These are phyloP conservation scores for Neocrepidodera transversa DNA, from an alignment of 2,888 invertebrate genomes.

Conservation along the genomic window DNA sequence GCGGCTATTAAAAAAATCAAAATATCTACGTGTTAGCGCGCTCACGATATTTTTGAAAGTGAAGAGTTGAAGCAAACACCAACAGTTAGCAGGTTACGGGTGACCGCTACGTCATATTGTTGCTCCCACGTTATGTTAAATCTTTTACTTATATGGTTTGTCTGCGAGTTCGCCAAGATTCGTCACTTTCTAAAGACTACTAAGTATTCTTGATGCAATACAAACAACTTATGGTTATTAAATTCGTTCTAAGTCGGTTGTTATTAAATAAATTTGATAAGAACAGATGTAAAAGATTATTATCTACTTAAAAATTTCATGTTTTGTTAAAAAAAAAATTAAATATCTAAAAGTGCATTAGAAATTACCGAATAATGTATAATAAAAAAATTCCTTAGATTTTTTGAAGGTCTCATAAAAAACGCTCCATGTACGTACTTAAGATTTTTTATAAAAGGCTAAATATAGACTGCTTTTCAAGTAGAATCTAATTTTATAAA, in stretches of 20 bases:
- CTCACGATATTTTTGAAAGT: constrained; percentile 47
- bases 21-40: constrained; percentile 41
- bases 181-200: constrained; percentile 48
- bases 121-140: constrained; percentile 51
- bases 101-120: constrained; percentile 47
- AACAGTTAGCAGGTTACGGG: constrained; percentile 44
- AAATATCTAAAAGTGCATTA: neutral
- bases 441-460: too few species aligned
- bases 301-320: constrained; percentile 9
- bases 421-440: too few species aligned
- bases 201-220: constrained; percentile 1
- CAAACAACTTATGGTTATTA: constrained; percentile 20
- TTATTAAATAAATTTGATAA: neutral
- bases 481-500: too few species aligned
- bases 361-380: too few species aligned
- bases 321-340: neutral
- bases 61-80: constrained; percentile 39
- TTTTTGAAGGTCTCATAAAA: too few species aligned
- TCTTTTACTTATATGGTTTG: constrained; percentile 55
- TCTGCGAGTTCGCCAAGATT: constrained; percentile 47
- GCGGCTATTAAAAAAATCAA: constrained; percentile 32
- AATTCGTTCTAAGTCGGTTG: constrained; percentile 7
- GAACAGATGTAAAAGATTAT: neutral
- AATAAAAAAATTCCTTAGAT: too few species aligned
- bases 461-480: too few species aligned